phyloP scores from a whole-genome alignment of 2,797 vertebrate species.

The Chiloscyllium punctatum region DNA sequence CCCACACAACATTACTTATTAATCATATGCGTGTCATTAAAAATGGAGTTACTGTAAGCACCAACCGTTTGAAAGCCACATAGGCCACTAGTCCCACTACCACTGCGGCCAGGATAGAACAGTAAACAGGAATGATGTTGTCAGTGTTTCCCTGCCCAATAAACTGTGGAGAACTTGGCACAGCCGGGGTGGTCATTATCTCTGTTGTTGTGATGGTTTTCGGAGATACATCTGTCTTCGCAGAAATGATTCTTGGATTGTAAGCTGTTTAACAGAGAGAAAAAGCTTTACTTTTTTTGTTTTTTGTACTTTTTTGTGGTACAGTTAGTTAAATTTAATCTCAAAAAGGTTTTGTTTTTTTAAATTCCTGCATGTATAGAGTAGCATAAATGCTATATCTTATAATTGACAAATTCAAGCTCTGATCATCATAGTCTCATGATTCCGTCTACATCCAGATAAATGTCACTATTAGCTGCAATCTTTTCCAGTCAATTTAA shows the following conservation, averaged over 20 bases:
- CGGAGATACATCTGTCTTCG: slow-evolving; percentile 46
- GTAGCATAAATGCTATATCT: not conserved
- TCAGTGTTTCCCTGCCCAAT: slow-evolving; percentile 68
- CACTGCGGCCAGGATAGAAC: slow-evolving; percentile 90
- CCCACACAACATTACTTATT: not conserved
- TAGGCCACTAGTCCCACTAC: slow-evolving; percentile 86
- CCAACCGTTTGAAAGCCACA: slow-evolving; percentile 87
- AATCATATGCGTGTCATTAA: not conserved
- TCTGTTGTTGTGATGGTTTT: slow-evolving; percentile 49
- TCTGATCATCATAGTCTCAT: not conserved
- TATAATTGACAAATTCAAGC: not conserved
- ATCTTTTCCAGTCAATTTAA: not conserved
- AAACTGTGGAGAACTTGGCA: slow-evolving; percentile 72
- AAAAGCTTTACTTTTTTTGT: not conserved
- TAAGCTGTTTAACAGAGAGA: not conserved
- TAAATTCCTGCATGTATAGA: not conserved
- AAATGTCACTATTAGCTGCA: not conserved
- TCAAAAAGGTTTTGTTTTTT: not conserved
- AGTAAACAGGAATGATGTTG: slow-evolving; percentile 95
- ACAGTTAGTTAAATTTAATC: not conserved
- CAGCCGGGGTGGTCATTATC: slow-evolving; percentile 63
- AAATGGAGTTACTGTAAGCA: not conserved
- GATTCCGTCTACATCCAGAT: not conserved
- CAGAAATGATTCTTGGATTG: not conserved
- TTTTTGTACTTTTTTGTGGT: not conserved